phyloP scores from a whole-genome alignment of 2,888 invertebrate species.

The Caenorhabditis zanzibari region DNA sequence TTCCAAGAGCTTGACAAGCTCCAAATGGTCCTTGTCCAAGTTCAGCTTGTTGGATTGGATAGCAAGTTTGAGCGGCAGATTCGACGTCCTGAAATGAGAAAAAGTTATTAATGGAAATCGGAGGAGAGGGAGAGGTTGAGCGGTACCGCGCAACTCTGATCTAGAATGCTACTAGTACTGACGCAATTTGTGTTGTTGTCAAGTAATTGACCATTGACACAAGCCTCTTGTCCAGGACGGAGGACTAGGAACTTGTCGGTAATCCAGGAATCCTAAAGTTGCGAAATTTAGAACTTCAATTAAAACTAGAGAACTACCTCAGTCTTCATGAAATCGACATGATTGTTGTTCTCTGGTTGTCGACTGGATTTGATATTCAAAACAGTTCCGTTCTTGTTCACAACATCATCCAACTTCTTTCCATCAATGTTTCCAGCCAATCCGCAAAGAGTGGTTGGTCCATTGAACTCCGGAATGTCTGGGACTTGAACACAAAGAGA shows the following conservation, averaged over 20 bases:
- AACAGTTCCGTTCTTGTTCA: slow-evolving; percentile 63
- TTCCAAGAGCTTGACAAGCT: slow-evolving; percentile 69
- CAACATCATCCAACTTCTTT: slow-evolving; percentile 74
- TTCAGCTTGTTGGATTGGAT: slow-evolving; percentile 69
- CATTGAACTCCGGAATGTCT: slow-evolving; percentile 75
- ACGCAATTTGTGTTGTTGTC: slow-evolving; percentile 72
- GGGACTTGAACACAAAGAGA: slow-evolving; percentile 72
- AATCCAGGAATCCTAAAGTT: slow-evolving; percentile 69
- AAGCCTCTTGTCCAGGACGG: slow-evolving; percentile 62
- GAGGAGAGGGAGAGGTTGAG: slow-evolving; percentile 39
- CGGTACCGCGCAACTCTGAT: slow-evolving; percentile 48
- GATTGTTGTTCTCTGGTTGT: slow-evolving; percentile 56
- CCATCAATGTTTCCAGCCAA: slow-evolving; percentile 77
- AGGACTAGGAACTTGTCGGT: slow-evolving; percentile 70
- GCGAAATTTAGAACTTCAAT: not conserved
- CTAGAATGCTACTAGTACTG: slow-evolving; percentile 51
- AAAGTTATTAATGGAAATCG: not conserved
- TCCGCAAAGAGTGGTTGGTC: slow-evolving; percentile 75
- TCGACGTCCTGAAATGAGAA: slow-evolving; percentile 54
- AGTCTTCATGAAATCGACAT: slow-evolving; percentile 50
- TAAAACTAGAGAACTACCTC: slow-evolving; percentile 10
- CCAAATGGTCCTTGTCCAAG: slow-evolving; percentile 74
- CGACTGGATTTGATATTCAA: slow-evolving; percentile 47
- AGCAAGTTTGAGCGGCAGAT: slow-evolving; percentile 53
- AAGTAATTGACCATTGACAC: slow-evolving; percentile 68